Conservation (phyloP, 2,888 invertebrate genomes). For the Amphipoea oculea region DNA sequence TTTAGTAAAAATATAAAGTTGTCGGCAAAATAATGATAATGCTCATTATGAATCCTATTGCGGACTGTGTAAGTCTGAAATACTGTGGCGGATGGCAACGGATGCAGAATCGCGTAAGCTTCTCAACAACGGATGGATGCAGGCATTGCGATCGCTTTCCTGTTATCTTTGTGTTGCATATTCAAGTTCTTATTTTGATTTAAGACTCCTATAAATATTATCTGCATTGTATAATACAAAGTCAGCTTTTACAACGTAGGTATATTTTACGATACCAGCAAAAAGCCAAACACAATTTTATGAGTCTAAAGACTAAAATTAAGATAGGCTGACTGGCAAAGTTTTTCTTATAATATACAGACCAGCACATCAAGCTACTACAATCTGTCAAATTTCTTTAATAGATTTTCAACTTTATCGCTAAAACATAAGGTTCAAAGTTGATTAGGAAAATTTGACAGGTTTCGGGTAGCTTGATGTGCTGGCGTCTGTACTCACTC, state of each 20-base stretch:
- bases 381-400: no score
- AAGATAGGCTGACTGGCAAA: background rate
- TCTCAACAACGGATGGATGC: slow-evolving; percentile 76
- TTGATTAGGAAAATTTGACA: no score
- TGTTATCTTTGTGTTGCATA: slow-evolving; percentile 75
- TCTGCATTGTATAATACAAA: slow-evolving; percentile 15
- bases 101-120: slow-evolving; percentile 64
- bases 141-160: slow-evolving; percentile 79
- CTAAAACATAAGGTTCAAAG: no score
- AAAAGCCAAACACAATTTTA: background rate
- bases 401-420: no score
- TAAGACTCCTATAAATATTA: slow-evolving; percentile 17
- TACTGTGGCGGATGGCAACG: slow-evolving; percentile 54
- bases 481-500: no score
- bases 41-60: slow-evolving; percentile 62
- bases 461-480: no score
- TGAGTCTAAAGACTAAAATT: slow-evolving; percentile 9
- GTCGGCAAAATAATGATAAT: slow-evolving; percentile 51
- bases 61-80: slow-evolving; percentile 60
- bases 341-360: background rate
- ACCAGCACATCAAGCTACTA: no score
- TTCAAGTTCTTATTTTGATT: slow-evolving; percentile 60
- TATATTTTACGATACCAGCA: slow-evolving; percentile 7
- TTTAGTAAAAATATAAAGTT: slow-evolving; percentile 39
- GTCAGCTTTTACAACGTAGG: background rate